phyloP scores from a whole-genome alignment of 2,888 invertebrate genomes.

The Acanthosepion esculentum region DNA sequence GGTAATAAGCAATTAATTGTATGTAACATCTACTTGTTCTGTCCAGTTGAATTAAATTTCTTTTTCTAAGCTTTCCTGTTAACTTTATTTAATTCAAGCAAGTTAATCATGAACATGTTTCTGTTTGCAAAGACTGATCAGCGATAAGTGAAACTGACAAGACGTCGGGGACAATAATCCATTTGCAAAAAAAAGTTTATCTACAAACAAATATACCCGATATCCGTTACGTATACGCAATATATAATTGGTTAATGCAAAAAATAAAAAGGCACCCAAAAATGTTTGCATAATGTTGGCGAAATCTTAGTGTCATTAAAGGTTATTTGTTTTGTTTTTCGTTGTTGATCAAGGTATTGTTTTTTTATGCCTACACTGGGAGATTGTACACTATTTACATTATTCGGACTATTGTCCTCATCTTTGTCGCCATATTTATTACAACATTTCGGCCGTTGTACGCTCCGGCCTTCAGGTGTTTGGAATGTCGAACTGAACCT shows the following conservation, averaged over 20 bases:
- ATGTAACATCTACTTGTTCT: not conserved
- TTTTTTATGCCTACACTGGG: too few species aligned
- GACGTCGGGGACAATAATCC: not conserved
- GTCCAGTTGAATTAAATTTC: not conserved
- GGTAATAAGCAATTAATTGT: not conserved
- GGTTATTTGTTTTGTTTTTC: too few species aligned
- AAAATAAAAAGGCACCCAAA: too few species aligned
- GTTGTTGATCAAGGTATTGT: too few species aligned
- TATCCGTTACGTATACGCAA: not conserved
- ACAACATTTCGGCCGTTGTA: too few species aligned
- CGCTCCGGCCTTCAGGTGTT: too few species aligned
- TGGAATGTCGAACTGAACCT: too few species aligned
- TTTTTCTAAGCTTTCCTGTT: not conserved
- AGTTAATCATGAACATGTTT: not conserved
- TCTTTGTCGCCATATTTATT: too few species aligned
- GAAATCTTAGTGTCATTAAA: too few species aligned
- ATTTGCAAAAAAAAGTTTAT: slow-evolving; percentile 8
- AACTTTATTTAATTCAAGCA: not conserved
- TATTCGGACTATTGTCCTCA: too few species aligned
- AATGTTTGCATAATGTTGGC: too few species aligned
- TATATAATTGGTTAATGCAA: not conserved
- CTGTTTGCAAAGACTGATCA: not conserved
- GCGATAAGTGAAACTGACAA: not conserved
- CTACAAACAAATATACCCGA: not conserved
- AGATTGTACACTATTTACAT: too few species aligned